phyloP scores from a whole-genome alignment of 30 jellyfish, hydroid and myxozoan species.

The Catostylus mosaicus region DNA sequence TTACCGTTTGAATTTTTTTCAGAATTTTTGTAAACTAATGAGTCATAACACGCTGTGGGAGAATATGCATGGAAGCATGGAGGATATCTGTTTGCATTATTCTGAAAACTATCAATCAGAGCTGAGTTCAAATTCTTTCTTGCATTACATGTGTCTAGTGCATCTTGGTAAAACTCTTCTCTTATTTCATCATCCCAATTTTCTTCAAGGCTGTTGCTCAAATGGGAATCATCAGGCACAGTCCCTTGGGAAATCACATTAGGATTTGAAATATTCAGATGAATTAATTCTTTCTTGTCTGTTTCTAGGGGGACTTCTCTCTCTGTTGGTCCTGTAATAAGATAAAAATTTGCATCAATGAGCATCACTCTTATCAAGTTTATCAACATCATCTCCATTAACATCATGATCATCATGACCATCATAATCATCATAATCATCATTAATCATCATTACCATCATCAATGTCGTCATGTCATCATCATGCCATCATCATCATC shows the following conservation, averaged over 20 bases:
- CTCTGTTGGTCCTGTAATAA: background rate
- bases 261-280: background rate
- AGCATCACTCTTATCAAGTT: background rate
- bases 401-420: background rate
- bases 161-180: conserved; percentile 45
- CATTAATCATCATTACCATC: background rate
- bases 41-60: conserved; percentile 72
- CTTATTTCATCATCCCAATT: conserved; percentile 90
- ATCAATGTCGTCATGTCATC: background rate
- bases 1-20: background rate
- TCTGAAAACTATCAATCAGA: conserved; percentile 73
- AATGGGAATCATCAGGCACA: background rate
- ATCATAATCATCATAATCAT: background rate
- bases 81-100: conserved; percentile 78
- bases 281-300: background rate
- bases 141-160: conserved; percentile 32
- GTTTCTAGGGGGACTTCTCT: background rate
- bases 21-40: conserved; percentile 63
- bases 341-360: background rate
- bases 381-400: background rate
- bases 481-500: background rate
- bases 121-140: conserved; percentile 45
- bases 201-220: conserved; percentile 26
- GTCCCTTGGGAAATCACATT: background rate
- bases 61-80: conserved; percentile 77